Evolutionary conservation across 2,797 vertebrate species (phyloP), one percentile per base, ranked within the genome.

Genomic region (Mormyrops boulengeri): DNA sequence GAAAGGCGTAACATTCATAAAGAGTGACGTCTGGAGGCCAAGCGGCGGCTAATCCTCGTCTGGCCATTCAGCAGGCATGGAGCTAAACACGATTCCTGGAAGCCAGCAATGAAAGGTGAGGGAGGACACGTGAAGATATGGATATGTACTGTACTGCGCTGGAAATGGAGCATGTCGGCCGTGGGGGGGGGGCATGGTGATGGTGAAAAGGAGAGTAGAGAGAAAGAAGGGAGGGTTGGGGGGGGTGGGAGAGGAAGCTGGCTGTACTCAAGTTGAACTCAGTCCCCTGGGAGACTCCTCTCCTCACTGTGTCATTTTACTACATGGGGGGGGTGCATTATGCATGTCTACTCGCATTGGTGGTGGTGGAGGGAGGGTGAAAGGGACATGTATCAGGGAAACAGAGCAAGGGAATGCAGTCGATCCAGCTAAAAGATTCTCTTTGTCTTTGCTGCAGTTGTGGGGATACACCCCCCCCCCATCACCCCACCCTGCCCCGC

Each of bases 41-140:
- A 85, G 82, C 19, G 9, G 4, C 1, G 86, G 92, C 91, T 92
- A 93, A 94, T 93, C 92, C 92, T 88, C 91, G 92, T 92, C 92
- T 89, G 92, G 93, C 90, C 91, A 89, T 90, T 93, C 92, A 92
- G 91, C 93, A 92, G 92, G 91, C 93, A 92, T 93, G 92, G 94
- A 93, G 94, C 93, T 93, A 94, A 82, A 82, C 77, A 47, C 77
- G 19, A 82, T 82, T 82, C 77, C 77, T n/a, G 77, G 77, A 47
- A 82, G 77, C 77, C 5, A 44, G 77, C 41, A 82, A 11, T 34
- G 41, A 82, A 82, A 82, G 41, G 77, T 44, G 91, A 94, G 92
- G 93, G 93, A 26, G 85, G 50, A 53, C 30, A 53, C 17, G 26
- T 53, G 52, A 86, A 55, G 85, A 86, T 86, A 53, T 30, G 49